Evolutionary conservation across 2,113 vertebrate genomes (phyloP), one percentile per base, ranked within the genome.

Genomic region (Ceyx margarethae): DNA sequence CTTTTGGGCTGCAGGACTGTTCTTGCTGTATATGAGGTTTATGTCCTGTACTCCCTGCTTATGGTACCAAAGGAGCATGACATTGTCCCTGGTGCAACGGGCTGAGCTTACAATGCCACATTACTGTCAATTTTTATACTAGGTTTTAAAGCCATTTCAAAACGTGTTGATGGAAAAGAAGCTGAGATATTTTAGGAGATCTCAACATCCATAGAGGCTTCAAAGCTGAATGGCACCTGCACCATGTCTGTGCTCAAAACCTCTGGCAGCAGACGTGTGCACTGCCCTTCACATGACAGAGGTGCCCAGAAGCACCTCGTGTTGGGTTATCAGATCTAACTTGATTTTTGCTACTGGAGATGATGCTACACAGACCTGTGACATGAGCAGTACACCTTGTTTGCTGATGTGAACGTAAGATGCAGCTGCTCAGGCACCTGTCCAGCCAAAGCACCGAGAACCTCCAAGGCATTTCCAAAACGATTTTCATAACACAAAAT

Each of bases 261-360:
- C 18, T 62, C 58, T 46, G 31, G 19, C 37, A 82, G 64, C 40
- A 83, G 37, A 82, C 11, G 14, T n/a, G 45, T 45, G 54, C 15
- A 53, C 5, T 1, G 2, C 42, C 26, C 15, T 68, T 40, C n/a
- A 22, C 2, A 1, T 13, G 13, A 72, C 3, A 14, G 28, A 28
- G 50, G 56, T 33, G 35, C 20, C 28, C 31, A 60, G 74, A 57
- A 20, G 37, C 11, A 13, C 37, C 18, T 18, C 62, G 64, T 11
- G 25, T 11, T 60, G 33, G 19, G 57, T 57, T 64, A 81, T 7
- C n/a, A 92, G 67, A 75, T 40, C 26, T n/a, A 87, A 28, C 10
- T 1, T 40, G n/a, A n/a, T 40, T 72, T 76, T 71, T 69, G 13
- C 33, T 57, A 13, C 50, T 42, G 3, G 7, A 0, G 1, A 74